Base-by-base conservation (phyloP, 2,113 vertebrate genomes). In the Pao palembangensis region DNA sequence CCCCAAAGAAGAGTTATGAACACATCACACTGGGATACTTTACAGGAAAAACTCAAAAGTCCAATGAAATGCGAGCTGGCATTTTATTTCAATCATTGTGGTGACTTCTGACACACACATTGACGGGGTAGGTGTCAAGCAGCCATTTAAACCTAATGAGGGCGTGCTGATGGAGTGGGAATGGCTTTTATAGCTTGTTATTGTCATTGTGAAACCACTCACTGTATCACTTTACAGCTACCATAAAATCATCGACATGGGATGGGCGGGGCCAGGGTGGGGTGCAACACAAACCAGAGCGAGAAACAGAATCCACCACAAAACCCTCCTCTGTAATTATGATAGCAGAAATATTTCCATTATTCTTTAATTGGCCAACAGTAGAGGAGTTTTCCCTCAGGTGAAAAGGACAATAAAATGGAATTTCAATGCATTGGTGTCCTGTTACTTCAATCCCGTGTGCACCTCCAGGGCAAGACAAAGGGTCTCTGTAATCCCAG, bases 91-190 rank as follows among this genome's bases (percentile, higher is more conserved):
- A 38, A 5, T 34, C 8, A 34, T 34, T 34, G 31, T 34, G 31
- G 34, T 12, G 34, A 12, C 34, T 38, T 38, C 34, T 38, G 34
- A 47, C 44, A 50, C 49, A 67, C 34, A 42, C 51, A 46, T 13
- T 64, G 21, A 58, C 18, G 46, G 34, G 11, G 61, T 58, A 73
- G 66, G 75, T 75, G 74, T 82, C 63, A 58, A 38, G 44, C 15
- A 71, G 38, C 69, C 74, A 77, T 76, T 82, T 85, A 76, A 82
- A 83, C 57, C 62, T 80, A 83, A 88, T 83, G 80, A 79, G 70
- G 60, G 43, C 38, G 71, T 81, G 85, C 82, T 83, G 76, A 85
- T 54, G 76, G 75, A 85, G 64, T 69, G 43, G 41, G 23, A 76
- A 61, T 55, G 53, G 20, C 64, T 74, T 87, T 87, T 75, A 82